A percentile compares a stretch with the other conserved stretches of the same genome.
These are phyloP conservation scores for Pissodes strobi DNA, from an alignment of 1,140 invertebrate species.

Conservation along the genomic window DNA sequence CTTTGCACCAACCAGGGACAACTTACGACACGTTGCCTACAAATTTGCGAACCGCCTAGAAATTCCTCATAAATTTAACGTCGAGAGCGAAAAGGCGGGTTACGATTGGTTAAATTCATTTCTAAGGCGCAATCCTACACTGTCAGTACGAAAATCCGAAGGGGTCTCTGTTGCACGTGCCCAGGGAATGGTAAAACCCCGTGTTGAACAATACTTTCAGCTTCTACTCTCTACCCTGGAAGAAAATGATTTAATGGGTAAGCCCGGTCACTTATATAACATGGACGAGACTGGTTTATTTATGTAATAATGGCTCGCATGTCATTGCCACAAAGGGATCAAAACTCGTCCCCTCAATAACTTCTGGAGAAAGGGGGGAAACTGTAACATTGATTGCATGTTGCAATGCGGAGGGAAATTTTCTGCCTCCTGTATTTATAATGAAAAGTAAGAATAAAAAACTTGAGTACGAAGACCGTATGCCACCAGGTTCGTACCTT, in stretches of 20 bases:
- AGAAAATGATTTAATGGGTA: conserved; percentile 37
- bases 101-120: too few relatives aligned
- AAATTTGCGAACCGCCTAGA: too few relatives aligned
- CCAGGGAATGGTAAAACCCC: too few relatives aligned
- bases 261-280: conserved; percentile 40
- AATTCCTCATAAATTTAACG: too few relatives aligned
- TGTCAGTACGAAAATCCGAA: not conserved
- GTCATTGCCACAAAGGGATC: conserved; percentile 20
- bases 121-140: not conserved
- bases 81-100: too few relatives aligned
- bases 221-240: too few relatives aligned
- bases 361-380: conserved; percentile 43
- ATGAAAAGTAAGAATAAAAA: conserved; percentile 52
- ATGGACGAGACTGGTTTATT: conserved; percentile 44
- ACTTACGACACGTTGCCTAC: too few relatives aligned
- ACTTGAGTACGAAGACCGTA: conserved; percentile 49
- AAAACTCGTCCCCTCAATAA: conserved; percentile 13
- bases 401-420: too few relatives aligned
- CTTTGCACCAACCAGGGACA: too few relatives aligned
- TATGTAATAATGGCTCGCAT: conserved; percentile 21
- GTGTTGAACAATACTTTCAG: too few relatives aligned
- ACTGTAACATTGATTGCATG: conserved; percentile 49
- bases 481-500: conserved; percentile 43
- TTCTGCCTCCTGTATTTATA: conserved; percentile 47
- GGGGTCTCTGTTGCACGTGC: too few relatives aligned